Evolutionary conservation across 2,797 vertebrate species (phyloP).

Genomic region (Rhinoraja longicauda): DNA sequence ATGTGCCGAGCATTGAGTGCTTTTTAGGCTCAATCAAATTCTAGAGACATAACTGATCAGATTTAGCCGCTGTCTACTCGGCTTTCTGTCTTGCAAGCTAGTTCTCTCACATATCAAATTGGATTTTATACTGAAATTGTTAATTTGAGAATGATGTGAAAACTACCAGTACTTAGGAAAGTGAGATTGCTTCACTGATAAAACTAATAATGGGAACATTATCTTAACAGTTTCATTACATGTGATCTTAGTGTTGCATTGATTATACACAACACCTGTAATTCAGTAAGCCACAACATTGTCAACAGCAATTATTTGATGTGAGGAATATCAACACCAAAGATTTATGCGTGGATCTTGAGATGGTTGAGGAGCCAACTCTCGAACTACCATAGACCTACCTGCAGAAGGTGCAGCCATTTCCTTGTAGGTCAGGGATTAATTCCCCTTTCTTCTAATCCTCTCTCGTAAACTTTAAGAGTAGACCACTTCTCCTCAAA

Average conservation of each 20-base stretch:
- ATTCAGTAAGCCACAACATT: constrained; percentile 5
- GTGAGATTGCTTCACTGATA: background rate
- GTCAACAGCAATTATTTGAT: background rate
- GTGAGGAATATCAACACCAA: too few species aligned
- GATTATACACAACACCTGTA: constrained; percentile 4
- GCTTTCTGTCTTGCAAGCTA: background rate
- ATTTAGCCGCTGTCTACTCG: background rate
- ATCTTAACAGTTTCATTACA: background rate
- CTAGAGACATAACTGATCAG: background rate
- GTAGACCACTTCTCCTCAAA: too few species aligned
- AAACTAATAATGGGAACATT: background rate
- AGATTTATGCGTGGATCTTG: too few species aligned
- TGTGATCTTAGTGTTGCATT: constrained; percentile 4
- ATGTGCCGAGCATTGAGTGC: background rate
- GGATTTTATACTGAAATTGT: constrained; percentile 3
- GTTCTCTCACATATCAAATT: background rate
- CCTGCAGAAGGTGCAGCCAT: too few species aligned
- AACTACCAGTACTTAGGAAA: constrained; percentile 7
- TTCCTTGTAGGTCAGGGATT: too few species aligned
- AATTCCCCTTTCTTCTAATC: too few species aligned
- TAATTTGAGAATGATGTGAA: background rate
- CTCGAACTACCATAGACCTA: too few species aligned
- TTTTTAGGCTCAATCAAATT: constrained; percentile 29
- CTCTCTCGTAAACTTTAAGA: too few species aligned
- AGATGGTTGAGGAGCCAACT: too few species aligned